phyloP scores from a whole-genome alignment of 2,797 vertebrate species.

The Poeciliopsis presidionis region DNA sequence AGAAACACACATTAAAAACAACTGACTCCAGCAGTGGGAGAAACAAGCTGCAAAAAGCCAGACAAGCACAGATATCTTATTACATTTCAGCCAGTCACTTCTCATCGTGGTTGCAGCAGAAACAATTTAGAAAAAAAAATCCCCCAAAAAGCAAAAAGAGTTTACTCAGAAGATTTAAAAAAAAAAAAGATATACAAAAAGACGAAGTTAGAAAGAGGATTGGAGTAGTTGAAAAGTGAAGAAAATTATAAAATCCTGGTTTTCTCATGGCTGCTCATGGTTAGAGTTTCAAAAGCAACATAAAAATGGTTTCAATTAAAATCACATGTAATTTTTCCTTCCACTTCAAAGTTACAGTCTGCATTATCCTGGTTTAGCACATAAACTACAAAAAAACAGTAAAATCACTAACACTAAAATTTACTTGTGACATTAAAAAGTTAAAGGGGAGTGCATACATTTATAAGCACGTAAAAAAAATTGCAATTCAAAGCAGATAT shows the following conservation, averaged over 20 bases:
- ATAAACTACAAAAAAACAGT: neutral
- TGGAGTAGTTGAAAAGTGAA: neutral
- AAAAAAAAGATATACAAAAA: conserved; percentile 10
- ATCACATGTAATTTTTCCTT: neutral
- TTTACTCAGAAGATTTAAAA: conserved; percentile 14
- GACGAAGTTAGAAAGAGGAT: neutral
- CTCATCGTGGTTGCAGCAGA: neutral
- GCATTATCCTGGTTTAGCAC: neutral
- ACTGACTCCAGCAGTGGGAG: conserved; percentile 5
- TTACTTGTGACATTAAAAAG: neutral
- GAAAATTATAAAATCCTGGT: neutral
- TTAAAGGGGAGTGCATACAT: neutral
- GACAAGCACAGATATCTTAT: conserved; percentile 21
- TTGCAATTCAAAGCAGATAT: conserved; percentile 1
- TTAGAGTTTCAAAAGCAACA: conserved; percentile 1
- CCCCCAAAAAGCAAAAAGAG: neutral
- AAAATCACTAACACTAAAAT: neutral
- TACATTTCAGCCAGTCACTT: conserved; percentile 26
- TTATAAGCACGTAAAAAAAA: neutral
- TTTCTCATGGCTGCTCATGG: conserved; percentile 9
- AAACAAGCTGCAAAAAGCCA: conserved; percentile 15
- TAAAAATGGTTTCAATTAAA: neutral
- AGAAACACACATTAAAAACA: conserved; percentile 1
- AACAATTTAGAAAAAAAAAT: neutral
- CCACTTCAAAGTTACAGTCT: neutral